A percentile compares a stretch with the other conserved stretches of the same genome.
These are phyloP conservation scores for Apocheima hispidaria DNA, from an alignment of 2,888 invertebrate genomes.

Conservation along the genomic window DNA sequence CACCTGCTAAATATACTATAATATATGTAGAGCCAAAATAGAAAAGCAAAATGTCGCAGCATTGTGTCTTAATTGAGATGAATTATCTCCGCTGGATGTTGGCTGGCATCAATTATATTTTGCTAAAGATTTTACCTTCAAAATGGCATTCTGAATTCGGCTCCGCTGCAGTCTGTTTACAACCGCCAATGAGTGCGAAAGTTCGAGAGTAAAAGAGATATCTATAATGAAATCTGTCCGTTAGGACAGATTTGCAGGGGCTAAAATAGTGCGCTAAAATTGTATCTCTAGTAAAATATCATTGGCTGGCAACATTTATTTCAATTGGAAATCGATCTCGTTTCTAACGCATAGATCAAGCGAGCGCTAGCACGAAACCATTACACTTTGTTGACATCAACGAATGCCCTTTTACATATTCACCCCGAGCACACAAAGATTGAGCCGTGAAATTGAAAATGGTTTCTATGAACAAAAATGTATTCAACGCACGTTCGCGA, in stretches of 20 bases:
- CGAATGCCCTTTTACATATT: constrained; percentile 84
- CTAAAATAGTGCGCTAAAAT: no score
- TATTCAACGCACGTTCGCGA: constrained; percentile 77
- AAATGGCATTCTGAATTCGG: no score
- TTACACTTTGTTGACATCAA: constrained; percentile 84
- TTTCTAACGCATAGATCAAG: constrained; percentile 77
- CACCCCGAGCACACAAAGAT: constrained; percentile 84
- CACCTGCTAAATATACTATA: no score
- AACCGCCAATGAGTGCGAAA: no score
- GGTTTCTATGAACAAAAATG: constrained; percentile 83
- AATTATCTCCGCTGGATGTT: constrained; percentile 44
- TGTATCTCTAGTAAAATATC: no score
- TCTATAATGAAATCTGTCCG: no score
- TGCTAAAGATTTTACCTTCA: no score
- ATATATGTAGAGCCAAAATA: constrained; percentile 36
- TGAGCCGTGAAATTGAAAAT: constrained; percentile 86
- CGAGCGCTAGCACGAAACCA: constrained; percentile 79
- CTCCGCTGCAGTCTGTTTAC: no score
- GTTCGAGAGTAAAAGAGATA: no score
- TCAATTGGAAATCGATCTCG: constrained; percentile 67
- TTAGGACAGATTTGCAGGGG: no score
- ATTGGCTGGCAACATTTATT: constrained; percentile 63
- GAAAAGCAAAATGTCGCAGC: constrained; percentile 33
- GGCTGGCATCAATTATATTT: constrained; percentile 63
- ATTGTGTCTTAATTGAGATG: constrained; percentile 46